phyloP scores from a whole-genome alignment of 2,113 vertebrate species.

The Micronisus gabar region DNA sequence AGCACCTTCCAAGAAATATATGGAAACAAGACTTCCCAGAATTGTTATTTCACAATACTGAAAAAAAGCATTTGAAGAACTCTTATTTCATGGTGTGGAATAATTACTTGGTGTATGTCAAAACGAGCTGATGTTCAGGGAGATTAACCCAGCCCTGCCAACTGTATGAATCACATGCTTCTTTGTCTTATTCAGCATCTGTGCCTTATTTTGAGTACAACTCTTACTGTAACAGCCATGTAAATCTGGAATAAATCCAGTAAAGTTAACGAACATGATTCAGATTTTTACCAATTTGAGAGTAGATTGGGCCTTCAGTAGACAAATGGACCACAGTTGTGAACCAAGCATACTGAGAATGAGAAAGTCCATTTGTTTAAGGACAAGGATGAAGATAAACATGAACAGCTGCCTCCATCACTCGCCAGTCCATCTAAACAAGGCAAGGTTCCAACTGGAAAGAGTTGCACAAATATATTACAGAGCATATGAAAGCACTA shows the following conservation, averaged over 20 bases:
- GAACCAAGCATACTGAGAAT: not conserved
- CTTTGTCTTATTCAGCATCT: not conserved
- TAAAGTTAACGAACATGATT: not conserved
- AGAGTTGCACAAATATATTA: not conserved
- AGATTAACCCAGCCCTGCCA: not conserved
- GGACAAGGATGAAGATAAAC: not conserved
- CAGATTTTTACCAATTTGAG: not conserved
- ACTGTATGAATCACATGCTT: not conserved
- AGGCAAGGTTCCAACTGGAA: not conserved
- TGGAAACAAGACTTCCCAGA: not conserved
- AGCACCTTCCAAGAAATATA: not conserved
- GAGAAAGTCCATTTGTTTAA: not conserved
- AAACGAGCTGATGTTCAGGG: not conserved
- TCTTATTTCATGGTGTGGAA: not conserved
- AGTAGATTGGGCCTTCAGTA: not conserved
- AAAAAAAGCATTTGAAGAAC: not conserved
- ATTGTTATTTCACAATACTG: not conserved
- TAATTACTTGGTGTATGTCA: not conserved
- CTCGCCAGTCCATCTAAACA: not conserved
- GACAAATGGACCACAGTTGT: not conserved
- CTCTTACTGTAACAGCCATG: not conserved
- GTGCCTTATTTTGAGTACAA: not conserved
- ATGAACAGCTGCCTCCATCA: conserved; percentile 6
- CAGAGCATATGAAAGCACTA: not conserved
- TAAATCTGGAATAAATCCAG: not conserved